These are phyloP conservation scores for Erythrolamprus reginae DNA, from an alignment of 2,113 vertebrate genomes.

Conservation along the genomic window DNA sequence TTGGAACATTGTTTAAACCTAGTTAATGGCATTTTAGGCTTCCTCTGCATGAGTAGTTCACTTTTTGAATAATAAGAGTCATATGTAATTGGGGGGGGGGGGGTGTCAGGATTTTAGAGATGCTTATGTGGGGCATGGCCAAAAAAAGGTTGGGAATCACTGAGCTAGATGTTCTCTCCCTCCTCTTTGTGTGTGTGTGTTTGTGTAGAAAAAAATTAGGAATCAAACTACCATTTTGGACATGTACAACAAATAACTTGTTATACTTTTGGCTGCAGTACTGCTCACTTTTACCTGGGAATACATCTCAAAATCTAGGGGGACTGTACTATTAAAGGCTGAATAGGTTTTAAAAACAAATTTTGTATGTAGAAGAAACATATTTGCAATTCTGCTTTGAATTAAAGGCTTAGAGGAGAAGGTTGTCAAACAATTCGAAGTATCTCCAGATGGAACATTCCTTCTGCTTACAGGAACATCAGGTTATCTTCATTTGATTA, in stretches of 20 bases:
- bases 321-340: background rate
- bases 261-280: background rate
- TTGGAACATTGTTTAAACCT: too few relatives aligned
- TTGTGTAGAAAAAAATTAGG: too few relatives aligned
- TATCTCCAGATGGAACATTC: slow-evolving; percentile 84
- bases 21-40: too few relatives aligned
- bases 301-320: background rate
- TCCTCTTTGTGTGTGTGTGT: too few relatives aligned
- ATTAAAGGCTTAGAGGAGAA: slow-evolving; percentile 82
- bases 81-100: too few relatives aligned
- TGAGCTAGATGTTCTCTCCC: background rate
- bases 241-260: background rate
- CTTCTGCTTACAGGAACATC: slow-evolving; percentile 84
- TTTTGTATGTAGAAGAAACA: background rate
- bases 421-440: slow-evolving; percentile 79
- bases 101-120: too few relatives aligned
- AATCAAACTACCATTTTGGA: background rate
- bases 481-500: slow-evolving; percentile 87
- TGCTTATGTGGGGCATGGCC: too few relatives aligned
- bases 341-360: background rate
- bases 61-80: too few relatives aligned
- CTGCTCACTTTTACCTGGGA: background rate
- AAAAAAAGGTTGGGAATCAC: too few relatives aligned
- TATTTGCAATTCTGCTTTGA: background rate
- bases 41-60: too few relatives aligned